phyloP scores from a whole-genome alignment of 2,888 invertebrate species.

The Spisula subtruncata region DNA sequence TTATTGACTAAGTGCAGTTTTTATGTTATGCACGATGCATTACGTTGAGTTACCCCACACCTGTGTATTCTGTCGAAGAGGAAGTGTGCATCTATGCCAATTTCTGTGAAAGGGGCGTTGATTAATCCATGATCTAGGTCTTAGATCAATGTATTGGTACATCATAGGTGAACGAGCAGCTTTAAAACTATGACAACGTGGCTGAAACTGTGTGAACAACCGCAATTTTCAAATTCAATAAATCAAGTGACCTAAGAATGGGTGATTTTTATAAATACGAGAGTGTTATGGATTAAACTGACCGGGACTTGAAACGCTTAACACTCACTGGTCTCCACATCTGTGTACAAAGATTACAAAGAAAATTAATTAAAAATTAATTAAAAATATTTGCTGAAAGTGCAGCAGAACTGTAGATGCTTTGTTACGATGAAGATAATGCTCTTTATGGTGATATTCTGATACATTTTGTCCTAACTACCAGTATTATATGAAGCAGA shows the following conservation, averaged over 20 bases:
- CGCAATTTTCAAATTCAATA: slow-evolving; percentile 21
- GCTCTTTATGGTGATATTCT: no score
- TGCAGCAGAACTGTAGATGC: no score
- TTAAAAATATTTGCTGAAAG: neutral
- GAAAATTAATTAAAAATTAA: neutral
- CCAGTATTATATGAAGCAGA: no score
- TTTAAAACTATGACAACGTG: slow-evolving; percentile 38
- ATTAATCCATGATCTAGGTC: slow-evolving; percentile 50
- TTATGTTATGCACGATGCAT: neutral
- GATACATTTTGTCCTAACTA: no score
- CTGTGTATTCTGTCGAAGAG: slow-evolving; percentile 33
- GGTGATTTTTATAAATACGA: neutral
- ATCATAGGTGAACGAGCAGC: slow-evolving; percentile 33
- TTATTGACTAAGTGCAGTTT: slow-evolving; percentile 4
- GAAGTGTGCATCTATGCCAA: slow-evolving; percentile 48
- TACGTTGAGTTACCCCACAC: slow-evolving; percentile 48
- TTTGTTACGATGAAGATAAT: no score
- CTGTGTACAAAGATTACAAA: neutral
- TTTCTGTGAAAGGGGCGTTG: slow-evolving; percentile 28
- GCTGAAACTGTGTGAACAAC: slow-evolving; percentile 52
- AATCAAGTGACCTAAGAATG: slow-evolving; percentile 11
- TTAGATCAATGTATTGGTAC: slow-evolving; percentile 53
- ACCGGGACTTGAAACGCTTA: slow-evolving; percentile 18
- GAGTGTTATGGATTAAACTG: slow-evolving; percentile 18
- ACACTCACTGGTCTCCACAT: slow-evolving; percentile 24